Percentiles rank a stretch among this genome's conserved stretches.
phyloP scores from a whole-genome alignment of 2,888 invertebrate genomes.

The Colletes collaris region DNA sequence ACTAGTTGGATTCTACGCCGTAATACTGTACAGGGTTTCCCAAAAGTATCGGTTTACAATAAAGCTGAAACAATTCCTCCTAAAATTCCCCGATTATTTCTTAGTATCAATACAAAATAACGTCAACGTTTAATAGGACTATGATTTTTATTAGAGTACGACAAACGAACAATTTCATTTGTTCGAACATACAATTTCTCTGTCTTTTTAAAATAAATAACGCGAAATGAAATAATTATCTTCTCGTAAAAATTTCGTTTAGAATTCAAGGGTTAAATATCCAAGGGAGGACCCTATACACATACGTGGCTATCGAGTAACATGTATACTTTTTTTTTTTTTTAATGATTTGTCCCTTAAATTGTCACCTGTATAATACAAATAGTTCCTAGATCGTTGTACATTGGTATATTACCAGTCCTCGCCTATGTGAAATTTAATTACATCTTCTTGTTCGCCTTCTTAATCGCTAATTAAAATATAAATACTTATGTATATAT shows the following conservation, averaged over 20 bases:
- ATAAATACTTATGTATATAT: conserved; percentile 62
- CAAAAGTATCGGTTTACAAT: conserved; percentile 6
- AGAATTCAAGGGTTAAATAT: conserved; percentile 33
- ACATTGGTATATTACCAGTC: conserved; percentile 77
- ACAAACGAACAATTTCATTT: conserved; percentile 17
- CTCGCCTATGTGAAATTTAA: conserved; percentile 70
- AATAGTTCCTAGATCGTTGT: conserved; percentile 80
- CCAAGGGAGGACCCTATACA: conserved; percentile 59
- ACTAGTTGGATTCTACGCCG: conserved; percentile 74
- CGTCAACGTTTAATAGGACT: conserved; percentile 6
- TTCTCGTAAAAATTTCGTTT: conserved; percentile 15
- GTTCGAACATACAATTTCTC: neutral
- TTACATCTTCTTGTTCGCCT: conserved; percentile 66
- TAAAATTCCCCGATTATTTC: conserved; percentile 20
- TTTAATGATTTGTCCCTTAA: conserved; percentile 73
- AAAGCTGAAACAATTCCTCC: conserved; percentile 4
- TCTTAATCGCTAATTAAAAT: conserved; percentile 74
- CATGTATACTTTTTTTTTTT: conserved; percentile 69
- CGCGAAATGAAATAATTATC: conserved; percentile 4
- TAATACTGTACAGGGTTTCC: conserved; percentile 55
- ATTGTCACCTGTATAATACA: conserved; percentile 76
- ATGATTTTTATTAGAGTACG: neutral
- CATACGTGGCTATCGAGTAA: conserved; percentile 74
- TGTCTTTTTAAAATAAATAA: neutral
- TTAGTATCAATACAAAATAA: neutral